Evolutionary conservation across 2,888 invertebrate species (phyloP), one percentile per base, ranked within the genome.

Genomic region (Cephus runcator): DNA sequence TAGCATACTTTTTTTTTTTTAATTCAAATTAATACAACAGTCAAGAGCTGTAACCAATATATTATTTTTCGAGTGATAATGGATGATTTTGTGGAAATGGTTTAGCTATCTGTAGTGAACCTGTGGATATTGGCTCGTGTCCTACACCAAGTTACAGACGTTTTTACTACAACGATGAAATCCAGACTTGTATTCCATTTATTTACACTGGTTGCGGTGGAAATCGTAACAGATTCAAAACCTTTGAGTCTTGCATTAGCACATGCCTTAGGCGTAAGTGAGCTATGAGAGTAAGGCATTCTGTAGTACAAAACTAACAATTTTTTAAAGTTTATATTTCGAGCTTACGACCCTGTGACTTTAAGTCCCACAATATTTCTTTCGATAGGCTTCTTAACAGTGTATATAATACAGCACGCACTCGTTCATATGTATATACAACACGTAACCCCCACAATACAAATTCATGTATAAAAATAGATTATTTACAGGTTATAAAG

Each of bases 121-220:
- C 94, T 69, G 93, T 94, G 86, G 94, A 94, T 86, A 91, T 90
- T 81, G 96, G 96, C 80, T 92, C 93, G 78, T 96, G 96, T 89
- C 86, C 88, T 83, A 89, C 83, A 92, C 93, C 89, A 84, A 82
- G 88, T 88, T 91, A 92, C 84, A 94, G 94, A 82, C 94, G 96
- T 88, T 97, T 95, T 95, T 94, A 94, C 93, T 97, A 95, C 92
- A 95, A 95, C 91, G 93, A 94, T 83, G 92, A 92, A 76, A 92
- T 93, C 84, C 95, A 93, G 84, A 94, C 94, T 87, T 98, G 98
- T 92, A 92, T 94, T 83, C 93, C 94, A 77, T 98, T 98, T 93
- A 94, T 95, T 88, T 98, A 96, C 93, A 94, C 94, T 83, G 98
- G 98, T 92, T 98, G 98, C 92, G 95, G 95, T 82, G 98, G 97